Percentiles rank a stretch among this genome's conserved stretches.
Evolutionary conservation across 2,113 vertebrate species (phyloP).

Genomic region (Gallinago undulata): DNA sequence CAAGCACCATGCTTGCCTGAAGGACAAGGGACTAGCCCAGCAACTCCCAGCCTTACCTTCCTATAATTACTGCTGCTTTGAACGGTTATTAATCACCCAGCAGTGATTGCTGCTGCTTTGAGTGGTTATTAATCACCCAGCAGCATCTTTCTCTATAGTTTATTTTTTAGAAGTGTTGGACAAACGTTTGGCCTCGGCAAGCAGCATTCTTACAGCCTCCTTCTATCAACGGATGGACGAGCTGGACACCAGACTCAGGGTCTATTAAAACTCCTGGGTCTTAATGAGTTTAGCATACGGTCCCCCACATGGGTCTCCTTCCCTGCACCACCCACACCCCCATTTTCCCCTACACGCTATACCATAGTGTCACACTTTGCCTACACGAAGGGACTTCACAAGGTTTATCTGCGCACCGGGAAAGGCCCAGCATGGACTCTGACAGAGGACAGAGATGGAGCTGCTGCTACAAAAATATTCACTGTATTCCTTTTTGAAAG

Average conservation of each 20-base stretch:
- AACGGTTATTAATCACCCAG: background rate
- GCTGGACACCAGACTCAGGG: background rate
- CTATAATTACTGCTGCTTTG: background rate
- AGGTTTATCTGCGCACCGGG: background rate
- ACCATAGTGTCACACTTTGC: background rate
- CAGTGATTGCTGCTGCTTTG: background rate
- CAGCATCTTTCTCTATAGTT: background rate
- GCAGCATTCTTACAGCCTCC: background rate
- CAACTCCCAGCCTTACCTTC: background rate
- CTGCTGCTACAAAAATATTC: background rate
- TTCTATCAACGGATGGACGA: background rate
- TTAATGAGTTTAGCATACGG: rapidly evolving
- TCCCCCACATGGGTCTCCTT: rapidly evolving
- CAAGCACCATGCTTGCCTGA: background rate
- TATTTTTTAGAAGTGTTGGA: background rate
- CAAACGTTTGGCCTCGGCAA: background rate
- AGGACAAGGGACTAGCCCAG: background rate
- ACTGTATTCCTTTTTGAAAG: background rate
- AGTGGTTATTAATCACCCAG: background rate
- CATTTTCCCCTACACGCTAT: background rate
- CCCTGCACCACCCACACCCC: no score
- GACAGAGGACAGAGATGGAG: background rate
- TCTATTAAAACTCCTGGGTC: background rate
- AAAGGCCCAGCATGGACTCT: background rate
- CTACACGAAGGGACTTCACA: background rate